Percentiles rank a stretch among this genome's conserved stretches.
These are phyloP conservation scores for Meteorus cinctellus DNA, from an alignment of 2,888 invertebrate species.

Conservation along the genomic window DNA sequence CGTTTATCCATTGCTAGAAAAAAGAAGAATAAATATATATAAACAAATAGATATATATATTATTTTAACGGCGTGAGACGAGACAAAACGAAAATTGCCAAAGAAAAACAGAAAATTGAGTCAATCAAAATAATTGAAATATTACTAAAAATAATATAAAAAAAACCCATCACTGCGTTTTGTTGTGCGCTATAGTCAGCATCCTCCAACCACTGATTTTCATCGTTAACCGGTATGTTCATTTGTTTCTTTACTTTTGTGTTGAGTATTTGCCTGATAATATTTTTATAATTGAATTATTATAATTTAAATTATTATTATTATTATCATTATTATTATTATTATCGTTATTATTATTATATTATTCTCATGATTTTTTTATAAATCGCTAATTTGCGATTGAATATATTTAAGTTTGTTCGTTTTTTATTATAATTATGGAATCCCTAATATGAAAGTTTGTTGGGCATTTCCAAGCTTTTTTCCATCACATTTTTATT, in stretches of 20 bases:
- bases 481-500: not conserved
- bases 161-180: constrained; percentile 49
- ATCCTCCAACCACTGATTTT: constrained; percentile 73
- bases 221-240: constrained; percentile 73
- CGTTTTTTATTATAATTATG: constrained; percentile 35
- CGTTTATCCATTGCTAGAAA: not conserved
- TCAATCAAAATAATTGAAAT: constrained; percentile 37
- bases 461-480: constrained; percentile 21
- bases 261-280: constrained; percentile 61
- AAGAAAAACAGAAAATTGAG: constrained; percentile 26
- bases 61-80: constrained; percentile 32
- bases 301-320: constrained; percentile 50
- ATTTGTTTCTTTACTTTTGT: constrained; percentile 70
- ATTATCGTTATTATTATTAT: constrained; percentile 54
- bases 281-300: constrained; percentile 50
- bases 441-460: constrained; percentile 11
- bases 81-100: constrained; percentile 24
- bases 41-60: not conserved
- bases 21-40: not conserved
- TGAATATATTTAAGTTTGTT: constrained; percentile 26
- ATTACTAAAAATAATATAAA: constrained; percentile 26
- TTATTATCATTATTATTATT: constrained; percentile 50
- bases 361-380: constrained; percentile 41
- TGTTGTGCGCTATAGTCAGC: constrained; percentile 61
- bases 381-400: not conserved